Evolutionary conservation across 2,888 invertebrate species (phyloP), one percentile per base, ranked within the genome.

Genomic region (Nysson spinosus): DNA sequence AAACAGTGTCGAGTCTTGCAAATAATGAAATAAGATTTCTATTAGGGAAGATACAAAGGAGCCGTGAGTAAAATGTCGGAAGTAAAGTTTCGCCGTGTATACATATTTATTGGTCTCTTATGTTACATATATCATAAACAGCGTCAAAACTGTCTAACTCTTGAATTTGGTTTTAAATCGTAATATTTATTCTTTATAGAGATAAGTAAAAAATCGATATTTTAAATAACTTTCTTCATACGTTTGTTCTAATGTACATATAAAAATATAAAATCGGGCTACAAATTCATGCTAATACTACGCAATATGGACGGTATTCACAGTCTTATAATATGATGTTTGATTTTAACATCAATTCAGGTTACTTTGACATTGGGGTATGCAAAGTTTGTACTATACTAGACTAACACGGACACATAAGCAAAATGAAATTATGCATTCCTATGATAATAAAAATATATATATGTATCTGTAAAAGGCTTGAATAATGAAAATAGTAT

Each of bases 241-340:
- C n/a, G n/a, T n/a, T n/a, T n/a, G n/a, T n/a, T n/a, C n/a, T 17
- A 64, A 72, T 43, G 37, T 62, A 57, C 61, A 46, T 71, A 74
- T 44, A 77, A 70, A 65, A 74, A 62, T 68, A 68, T 62, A 68
- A 65, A 32, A 55, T 24, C 26, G 28, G 24, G 46, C 37, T 44
- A 47, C 49, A 26, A 16, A 47, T 30, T 43, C 17, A 30, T 12
- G 11, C 12, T 68, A 68, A 57, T 17, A 30, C 55, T 73, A 75
- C 14, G 51, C 57, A 69, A 37, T 69, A 52, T 76, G 81, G 79
- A 82, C 80, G 81, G 79, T 46, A 65, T 71, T 44, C 49, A 66
- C 77, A 81, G 77, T 80, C 77, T 80, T 76, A 72, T 65, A 7
- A 34, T 58, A 58, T 32, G 19, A 19, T 50, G 61, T 54, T 52